Evolutionary conservation across 2,113 vertebrate species (phyloP).

Genomic region (Heliornis fulica): DNA sequence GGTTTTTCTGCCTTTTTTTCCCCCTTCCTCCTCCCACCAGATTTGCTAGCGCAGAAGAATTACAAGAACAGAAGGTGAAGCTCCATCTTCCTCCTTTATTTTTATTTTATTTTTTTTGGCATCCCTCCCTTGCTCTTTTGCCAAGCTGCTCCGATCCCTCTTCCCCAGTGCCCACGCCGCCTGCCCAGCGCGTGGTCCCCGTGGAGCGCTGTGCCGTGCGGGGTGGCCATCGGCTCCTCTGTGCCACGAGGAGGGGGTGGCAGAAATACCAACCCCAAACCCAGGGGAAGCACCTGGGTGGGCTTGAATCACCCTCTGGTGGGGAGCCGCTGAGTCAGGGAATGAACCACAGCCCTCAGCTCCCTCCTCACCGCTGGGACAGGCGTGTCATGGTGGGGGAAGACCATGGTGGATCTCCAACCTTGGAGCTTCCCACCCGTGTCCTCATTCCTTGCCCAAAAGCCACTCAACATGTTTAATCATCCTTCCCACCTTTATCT

Average conservation of each 20-base stretch:
- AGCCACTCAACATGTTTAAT: not conserved
- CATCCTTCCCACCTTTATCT: not conserved
- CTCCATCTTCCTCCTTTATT: constrained; percentile 21
- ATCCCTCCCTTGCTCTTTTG: constrained; percentile 10
- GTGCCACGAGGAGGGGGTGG: accelerated
- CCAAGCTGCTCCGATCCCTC: not conserved
- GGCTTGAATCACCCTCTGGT: not conserved
- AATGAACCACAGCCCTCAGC: not conserved
- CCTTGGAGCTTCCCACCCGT: not conserved
- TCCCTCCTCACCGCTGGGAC: not conserved
- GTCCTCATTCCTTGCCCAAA: not conserved
- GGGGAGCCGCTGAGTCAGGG: not conserved
- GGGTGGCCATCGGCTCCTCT: not conserved
- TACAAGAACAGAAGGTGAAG: constrained; percentile 62
- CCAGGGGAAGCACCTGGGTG: not conserved
- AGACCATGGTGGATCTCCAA: not conserved
- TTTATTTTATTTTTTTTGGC: constrained; percentile 15
- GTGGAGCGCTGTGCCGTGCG: accelerated
- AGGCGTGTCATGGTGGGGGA: not conserved
- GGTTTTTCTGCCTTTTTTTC: constrained; percentile 24
- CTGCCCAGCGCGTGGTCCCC: accelerated
- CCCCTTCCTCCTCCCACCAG: constrained; percentile 48
- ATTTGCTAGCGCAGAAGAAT: constrained; percentile 27
- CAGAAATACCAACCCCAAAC: not conserved
- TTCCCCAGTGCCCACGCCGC: not conserved